Conservation (phyloP, 1,140 invertebrate genomes). For the Lasioglossum baleicum region DNA sequence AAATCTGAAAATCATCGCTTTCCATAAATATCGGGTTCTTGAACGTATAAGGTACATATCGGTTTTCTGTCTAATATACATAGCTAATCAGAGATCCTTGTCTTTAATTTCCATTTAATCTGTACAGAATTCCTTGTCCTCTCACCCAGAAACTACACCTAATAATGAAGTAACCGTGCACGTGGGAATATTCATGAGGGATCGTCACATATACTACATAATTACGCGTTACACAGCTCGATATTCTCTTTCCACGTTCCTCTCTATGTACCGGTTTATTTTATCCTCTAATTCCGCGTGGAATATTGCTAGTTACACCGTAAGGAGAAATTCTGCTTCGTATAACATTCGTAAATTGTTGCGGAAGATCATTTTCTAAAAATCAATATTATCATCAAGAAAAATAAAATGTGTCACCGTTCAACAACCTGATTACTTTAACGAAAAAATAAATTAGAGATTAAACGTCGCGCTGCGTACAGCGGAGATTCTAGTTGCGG, state of each 20-base stretch:
- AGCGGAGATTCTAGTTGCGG: no score
- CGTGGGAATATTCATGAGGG: conserved; percentile 15
- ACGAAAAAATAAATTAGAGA: not conserved
- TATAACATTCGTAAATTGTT: no score
- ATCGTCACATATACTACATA: conserved; percentile 3
- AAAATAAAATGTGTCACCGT: no score
- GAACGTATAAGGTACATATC: not conserved
- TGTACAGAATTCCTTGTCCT: not conserved
- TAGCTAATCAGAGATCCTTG: conserved; percentile 1
- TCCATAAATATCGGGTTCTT: no score
- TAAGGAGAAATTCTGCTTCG: no score
- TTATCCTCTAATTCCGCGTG: not conserved
- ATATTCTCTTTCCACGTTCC: not conserved
- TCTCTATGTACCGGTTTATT: not conserved
- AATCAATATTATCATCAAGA: no score
- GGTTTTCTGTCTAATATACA: not conserved
- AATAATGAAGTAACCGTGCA: conserved; percentile 13
- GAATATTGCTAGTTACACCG: not conserved
- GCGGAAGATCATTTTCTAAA: no score
- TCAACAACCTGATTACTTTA: no score
- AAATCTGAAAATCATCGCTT: no score
- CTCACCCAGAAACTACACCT: conserved; percentile 3
- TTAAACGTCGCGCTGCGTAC: no score
- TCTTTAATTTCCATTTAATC: conserved; percentile 27
- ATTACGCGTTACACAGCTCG: conserved; percentile 6